Conservation (phyloP, 1,140 invertebrate genomes). For the Halyomorpha halys region DNA sequence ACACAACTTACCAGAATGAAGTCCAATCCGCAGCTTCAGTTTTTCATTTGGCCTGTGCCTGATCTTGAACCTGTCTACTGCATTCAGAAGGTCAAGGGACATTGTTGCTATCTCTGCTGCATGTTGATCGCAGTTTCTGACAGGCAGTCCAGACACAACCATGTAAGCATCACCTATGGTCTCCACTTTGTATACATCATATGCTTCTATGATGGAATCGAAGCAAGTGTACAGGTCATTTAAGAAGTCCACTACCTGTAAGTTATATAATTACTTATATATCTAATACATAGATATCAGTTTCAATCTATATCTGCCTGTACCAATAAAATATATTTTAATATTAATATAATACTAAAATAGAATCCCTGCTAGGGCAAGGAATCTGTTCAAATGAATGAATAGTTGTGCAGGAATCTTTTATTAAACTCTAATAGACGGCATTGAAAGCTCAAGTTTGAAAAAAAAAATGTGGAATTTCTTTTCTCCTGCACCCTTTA, state of each 20-base stretch:
- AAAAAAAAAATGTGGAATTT: too few relatives aligned
- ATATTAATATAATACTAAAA: too few relatives aligned
- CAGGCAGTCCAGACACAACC: constrained; percentile 77
- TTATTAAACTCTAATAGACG: too few relatives aligned
- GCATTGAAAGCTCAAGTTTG: too few relatives aligned
- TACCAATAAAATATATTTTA: too few relatives aligned
- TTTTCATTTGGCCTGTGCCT: constrained; percentile 73
- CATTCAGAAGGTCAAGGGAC: constrained; percentile 73
- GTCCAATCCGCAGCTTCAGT: constrained; percentile 78
- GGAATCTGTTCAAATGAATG: too few relatives aligned
- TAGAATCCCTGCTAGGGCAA: too few relatives aligned
- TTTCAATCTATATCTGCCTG: too few relatives aligned
- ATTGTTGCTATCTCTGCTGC: constrained; percentile 88
- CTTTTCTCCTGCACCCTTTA: too few relatives aligned
- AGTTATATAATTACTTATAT: too few relatives aligned
- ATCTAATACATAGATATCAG: too few relatives aligned
- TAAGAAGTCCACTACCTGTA: constrained; percentile 76
- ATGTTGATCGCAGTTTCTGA: constrained; percentile 67
- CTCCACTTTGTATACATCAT: constrained; percentile 89
- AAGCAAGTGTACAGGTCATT: constrained; percentile 91
- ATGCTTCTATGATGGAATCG: constrained; percentile 80
- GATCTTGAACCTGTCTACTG: constrained; percentile 76
- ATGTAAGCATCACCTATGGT: constrained; percentile 86
- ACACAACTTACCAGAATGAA: constrained; percentile 63
- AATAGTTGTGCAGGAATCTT: too few relatives aligned